phyloP scores from a whole-genome alignment of 2,113 vertebrate genomes.

The Raphicerus campestris region DNA sequence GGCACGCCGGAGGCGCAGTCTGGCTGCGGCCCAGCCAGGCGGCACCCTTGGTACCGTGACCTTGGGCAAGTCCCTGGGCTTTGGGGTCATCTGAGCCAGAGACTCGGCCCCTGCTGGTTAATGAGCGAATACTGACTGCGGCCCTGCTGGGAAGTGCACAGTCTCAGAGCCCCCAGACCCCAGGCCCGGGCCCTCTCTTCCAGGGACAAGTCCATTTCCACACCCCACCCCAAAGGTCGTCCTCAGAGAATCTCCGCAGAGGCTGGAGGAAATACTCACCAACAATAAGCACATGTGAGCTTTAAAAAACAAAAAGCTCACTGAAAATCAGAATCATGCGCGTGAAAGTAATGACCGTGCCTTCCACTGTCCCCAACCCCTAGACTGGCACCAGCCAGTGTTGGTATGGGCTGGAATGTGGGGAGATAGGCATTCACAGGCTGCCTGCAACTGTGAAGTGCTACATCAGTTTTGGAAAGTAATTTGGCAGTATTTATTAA shows the following conservation, averaged over 20 bases:
- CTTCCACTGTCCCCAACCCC: not conserved
- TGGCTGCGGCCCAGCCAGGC: constrained; percentile 25
- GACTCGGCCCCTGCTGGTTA: not conserved
- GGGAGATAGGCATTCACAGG: not conserved
- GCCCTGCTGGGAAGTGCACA: not conserved
- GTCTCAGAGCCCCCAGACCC: not conserved
- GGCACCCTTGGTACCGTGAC: constrained; percentile 12
- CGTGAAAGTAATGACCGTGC: not conserved
- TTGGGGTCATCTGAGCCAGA: not conserved
- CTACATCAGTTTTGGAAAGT: not conserved
- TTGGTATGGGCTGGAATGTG: not conserved
- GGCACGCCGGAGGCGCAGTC: not conserved
- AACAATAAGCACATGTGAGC: not conserved
- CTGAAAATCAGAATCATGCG: not conserved
- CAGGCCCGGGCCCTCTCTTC: not conserved
- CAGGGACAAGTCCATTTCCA: not conserved
- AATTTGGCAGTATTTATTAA: constrained; percentile 6
- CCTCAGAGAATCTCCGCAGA: not conserved
- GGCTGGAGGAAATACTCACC: not conserved
- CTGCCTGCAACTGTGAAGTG: not conserved
- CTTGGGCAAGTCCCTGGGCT: not conserved
- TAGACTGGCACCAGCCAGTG: not conserved
- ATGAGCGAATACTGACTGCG: not conserved
- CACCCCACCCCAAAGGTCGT: not conserved
- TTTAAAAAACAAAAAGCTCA: not conserved